phyloP scores from a whole-genome alignment of 2,113 vertebrate species.

The Ahaetulla prasina region DNA sequence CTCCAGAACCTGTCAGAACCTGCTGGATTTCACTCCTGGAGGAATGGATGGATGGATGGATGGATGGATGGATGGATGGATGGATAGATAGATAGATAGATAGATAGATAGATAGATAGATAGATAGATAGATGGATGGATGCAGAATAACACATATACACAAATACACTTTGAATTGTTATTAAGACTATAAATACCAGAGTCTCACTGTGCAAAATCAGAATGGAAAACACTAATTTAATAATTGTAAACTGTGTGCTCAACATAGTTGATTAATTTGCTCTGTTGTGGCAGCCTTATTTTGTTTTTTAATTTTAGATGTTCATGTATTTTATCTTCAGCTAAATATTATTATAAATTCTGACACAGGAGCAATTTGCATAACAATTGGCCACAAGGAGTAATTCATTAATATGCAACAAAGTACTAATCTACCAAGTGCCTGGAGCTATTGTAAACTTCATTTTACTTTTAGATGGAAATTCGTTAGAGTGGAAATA shows the following conservation, averaged over 20 bases:
- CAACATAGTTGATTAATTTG: conserved; percentile 38
- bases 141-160: background rate
- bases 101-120: too few species aligned
- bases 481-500: conserved; percentile 68
- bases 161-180: background rate
- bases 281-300: conserved; percentile 34
- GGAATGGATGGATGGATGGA: background rate
- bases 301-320: conserved; percentile 19
- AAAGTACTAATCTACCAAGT: conserved; percentile 66
- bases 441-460: conserved; percentile 67
- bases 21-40: too few species aligned
- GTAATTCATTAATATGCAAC: conserved; percentile 77
- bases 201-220: conserved; percentile 14
- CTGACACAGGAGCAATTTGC: conserved; percentile 63
- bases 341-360: conserved; percentile 70
- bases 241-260: conserved; percentile 8
- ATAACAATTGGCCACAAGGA: conserved; percentile 71
- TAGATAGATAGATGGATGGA: background rate
- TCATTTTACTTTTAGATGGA: conserved; percentile 72
- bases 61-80: too few species aligned
- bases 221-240: conserved; percentile 24
- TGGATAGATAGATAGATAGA: too few species aligned
- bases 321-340: conserved; percentile 47
- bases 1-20: too few species aligned
- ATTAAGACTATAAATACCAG: conserved; percentile 20